These are phyloP conservation scores for Lepidurus arcticus DNA, from an alignment of 1,140 invertebrate species.

Conservation along the genomic window DNA sequence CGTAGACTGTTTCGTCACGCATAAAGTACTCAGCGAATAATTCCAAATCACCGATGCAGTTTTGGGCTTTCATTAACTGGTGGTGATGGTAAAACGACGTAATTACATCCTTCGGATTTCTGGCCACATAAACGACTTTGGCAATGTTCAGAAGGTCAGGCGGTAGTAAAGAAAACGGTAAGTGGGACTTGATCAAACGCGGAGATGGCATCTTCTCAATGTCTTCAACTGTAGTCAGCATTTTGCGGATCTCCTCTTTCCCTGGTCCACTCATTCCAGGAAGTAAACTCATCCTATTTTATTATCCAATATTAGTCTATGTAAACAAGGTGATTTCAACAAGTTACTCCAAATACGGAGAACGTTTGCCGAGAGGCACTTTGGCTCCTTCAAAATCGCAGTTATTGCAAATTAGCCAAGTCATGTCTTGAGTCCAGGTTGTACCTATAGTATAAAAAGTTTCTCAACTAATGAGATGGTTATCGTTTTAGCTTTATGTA, in stretches of 20 bases:
- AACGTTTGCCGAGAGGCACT: conserved; percentile 54
- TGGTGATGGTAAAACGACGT: conserved; percentile 1
- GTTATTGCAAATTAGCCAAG: conserved; percentile 67
- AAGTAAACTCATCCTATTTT: neutral
- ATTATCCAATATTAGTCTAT: neutral
- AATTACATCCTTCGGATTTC: conserved; percentile 27
- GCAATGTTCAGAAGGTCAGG: conserved; percentile 36
- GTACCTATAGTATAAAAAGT: conserved; percentile 54
- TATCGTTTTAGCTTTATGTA: neutral
- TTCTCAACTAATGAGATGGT: neutral
- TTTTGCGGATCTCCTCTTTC: neutral
- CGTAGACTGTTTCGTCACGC: neutral
- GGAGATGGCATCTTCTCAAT: conserved; percentile 36
- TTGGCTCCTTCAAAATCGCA: conserved; percentile 59
- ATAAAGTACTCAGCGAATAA: conserved; percentile 35
- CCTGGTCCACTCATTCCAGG: neutral
- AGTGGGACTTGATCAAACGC: conserved; percentile 48
- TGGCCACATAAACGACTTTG: conserved; percentile 25
- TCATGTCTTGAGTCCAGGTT: conserved; percentile 73
- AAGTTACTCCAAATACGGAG: conserved; percentile 60
- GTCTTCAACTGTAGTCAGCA: neutral
- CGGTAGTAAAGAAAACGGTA: conserved; percentile 46
- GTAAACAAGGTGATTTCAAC: neutral
- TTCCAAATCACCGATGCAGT: conserved; percentile 43
- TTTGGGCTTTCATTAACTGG: conserved; percentile 26